Conservation (phyloP, 2,113 vertebrate genomes). For the Perccottus glenii region DNA sequence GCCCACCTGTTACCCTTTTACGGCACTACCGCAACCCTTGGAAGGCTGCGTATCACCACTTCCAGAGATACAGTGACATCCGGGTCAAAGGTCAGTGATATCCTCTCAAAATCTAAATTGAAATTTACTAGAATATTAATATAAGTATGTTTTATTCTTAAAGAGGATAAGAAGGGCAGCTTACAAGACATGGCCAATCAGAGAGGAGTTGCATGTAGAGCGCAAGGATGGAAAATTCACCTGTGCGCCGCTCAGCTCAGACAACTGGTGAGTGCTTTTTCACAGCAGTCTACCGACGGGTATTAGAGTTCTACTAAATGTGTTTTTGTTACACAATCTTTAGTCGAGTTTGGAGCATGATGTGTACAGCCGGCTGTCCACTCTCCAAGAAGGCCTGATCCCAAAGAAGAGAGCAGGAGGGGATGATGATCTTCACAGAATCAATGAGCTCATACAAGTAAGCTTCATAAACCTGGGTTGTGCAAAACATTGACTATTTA, state of each 20-base stretch:
- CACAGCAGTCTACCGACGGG: neutral
- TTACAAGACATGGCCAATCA: constrained; percentile 97
- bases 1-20: constrained; percentile 92
- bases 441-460: constrained; percentile 98
- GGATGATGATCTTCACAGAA: constrained; percentile 94
- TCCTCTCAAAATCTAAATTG: too few relatives aligned
- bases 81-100: constrained; percentile 91
- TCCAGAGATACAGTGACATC: constrained; percentile 96
- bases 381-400: constrained; percentile 94
- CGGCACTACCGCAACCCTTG: constrained; percentile 97
- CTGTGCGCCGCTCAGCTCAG: constrained; percentile 95
- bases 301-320: neutral
- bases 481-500: too few relatives aligned
- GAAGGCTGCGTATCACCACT: constrained; percentile 99
- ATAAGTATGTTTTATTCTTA: constrained; percentile 5
- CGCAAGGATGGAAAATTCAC: constrained; percentile 98
- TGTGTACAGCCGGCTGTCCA: constrained; percentile 93
- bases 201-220: constrained; percentile 94
- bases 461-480: neutral
- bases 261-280: constrained; percentile 88
- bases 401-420: constrained; percentile 96
- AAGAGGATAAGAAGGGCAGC: constrained; percentile 97
- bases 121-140: neutral
- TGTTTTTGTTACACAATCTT: constrained; percentile 14
- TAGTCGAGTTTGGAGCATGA: constrained; percentile 95